Percentiles rank a stretch among this genome's conserved stretches.
These are phyloP conservation scores for Chionodraco myersi DNA, from an alignment of 2,113 vertebrate species.

Conservation along the genomic window DNA sequence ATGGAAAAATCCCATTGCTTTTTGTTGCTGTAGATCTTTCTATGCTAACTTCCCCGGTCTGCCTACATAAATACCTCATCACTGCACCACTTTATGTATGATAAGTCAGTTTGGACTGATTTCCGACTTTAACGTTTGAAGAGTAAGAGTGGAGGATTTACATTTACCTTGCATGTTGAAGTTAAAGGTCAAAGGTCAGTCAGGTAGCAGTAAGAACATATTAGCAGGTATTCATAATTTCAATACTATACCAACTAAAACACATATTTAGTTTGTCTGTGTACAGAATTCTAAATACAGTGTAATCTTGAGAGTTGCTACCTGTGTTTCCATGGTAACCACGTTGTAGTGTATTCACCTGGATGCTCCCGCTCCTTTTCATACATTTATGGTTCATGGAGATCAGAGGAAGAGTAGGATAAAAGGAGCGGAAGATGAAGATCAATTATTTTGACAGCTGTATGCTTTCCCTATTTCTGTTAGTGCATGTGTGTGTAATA, in stretches of 20 bases:
- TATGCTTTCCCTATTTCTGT: constrained; percentile 9
- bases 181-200: constrained; percentile 26
- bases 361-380: constrained; percentile 47
- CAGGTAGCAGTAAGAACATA: not conserved
- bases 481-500: not conserved
- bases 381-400: constrained; percentile 53
- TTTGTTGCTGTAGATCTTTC: no score
- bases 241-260: not conserved
- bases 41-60: no score
- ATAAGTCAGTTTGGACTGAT: not conserved
- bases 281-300: constrained; percentile 49
- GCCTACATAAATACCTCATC: no score
- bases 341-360: constrained; percentile 48
- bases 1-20: no score
- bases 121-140: no score
- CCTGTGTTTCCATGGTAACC: constrained; percentile 69
- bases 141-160: not conserved
- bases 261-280: not conserved
- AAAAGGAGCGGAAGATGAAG: constrained; percentile 46
- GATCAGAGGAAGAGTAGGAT: constrained; percentile 51
- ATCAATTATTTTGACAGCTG: constrained; percentile 28
- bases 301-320: constrained; percentile 54
- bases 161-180: not conserved
- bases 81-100: no score
- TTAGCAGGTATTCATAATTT: not conserved